Percentiles rank a stretch among this genome's conserved stretches.
phyloP scores from a whole-genome alignment of 2,113 vertebrate genomes.

The Scomber japonicus region DNA sequence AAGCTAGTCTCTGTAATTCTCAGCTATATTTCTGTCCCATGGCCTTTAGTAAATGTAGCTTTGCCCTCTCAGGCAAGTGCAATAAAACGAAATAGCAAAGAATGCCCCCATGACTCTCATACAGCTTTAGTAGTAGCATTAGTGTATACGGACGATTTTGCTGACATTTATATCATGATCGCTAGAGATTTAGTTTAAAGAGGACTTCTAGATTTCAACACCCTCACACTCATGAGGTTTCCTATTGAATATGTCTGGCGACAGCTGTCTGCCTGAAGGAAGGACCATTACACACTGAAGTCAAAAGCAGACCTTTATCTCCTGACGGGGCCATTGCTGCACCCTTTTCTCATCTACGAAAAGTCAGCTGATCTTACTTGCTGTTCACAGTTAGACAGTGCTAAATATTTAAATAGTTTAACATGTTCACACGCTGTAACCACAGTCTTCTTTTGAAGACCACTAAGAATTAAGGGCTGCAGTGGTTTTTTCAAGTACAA shows the following conservation, averaged over 20 bases:
- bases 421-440: slow-evolving; percentile 1
- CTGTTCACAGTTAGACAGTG: neutral
- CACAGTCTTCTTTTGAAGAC: neutral
- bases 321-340: neutral
- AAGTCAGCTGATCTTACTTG: neutral
- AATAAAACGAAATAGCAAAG: neutral
- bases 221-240: neutral
- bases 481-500: neutral
- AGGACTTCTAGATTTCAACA: neutral
- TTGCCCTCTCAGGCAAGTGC: slow-evolving; percentile 1
- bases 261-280: slow-evolving; percentile 16
- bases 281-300: neutral
- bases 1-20: neutral
- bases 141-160: neutral
- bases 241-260: slow-evolving; percentile 12
- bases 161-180: slow-evolving; percentile 34
- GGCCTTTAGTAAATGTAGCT: slow-evolving; percentile 22
- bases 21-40: neutral
- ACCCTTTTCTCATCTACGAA: neutral
- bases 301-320: slow-evolving; percentile 19
- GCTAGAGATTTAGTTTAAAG: slow-evolving; percentile 15
- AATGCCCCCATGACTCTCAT: slow-evolving; percentile 10
- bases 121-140: neutral
- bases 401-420: slow-evolving; percentile 11
- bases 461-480: neutral